Evolutionary conservation across 2,113 vertebrate species (phyloP).

Genomic region (Nothocercus nigrocapillus): DNA sequence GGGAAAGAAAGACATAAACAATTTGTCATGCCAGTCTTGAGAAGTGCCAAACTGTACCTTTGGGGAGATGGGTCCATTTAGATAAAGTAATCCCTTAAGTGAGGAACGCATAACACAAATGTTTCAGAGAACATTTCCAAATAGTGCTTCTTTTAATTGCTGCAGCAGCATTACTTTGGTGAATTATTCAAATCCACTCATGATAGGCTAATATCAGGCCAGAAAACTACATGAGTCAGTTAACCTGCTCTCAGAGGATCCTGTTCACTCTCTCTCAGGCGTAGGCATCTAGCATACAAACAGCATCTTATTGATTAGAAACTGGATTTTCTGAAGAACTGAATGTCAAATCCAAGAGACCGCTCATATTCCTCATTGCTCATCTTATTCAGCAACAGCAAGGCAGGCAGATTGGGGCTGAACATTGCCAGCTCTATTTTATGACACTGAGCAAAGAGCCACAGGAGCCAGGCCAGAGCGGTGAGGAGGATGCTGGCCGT

Average conservation of each 20-base stretch:
- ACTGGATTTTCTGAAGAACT: background rate
- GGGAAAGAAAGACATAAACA: background rate
- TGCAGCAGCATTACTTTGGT: background rate
- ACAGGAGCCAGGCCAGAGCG: background rate
- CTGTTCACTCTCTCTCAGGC: background rate
- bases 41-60: background rate
- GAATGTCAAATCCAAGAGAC: background rate
- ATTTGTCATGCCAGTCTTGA: background rate
- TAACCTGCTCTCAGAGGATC: background rate
- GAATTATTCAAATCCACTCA: slow-evolving; percentile 7
- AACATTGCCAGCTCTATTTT: rapidly evolving
- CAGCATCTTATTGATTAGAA: background rate
- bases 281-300: background rate
- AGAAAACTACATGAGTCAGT: slow-evolving; percentile 1
- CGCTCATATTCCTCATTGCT: background rate
- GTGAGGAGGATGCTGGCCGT: background rate
- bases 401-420: rapidly evolving
- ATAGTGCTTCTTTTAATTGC: slow-evolving; percentile 32
- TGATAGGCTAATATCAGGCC: background rate
- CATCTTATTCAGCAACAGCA: rapidly evolving
- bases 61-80: background rate
- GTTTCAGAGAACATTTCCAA: background rate
- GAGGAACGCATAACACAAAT: background rate
- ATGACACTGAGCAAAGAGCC: rapidly evolving
- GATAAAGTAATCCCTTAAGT: slow-evolving; percentile 2